Conservation (phyloP, 2,888 invertebrate species). For the Agrotis segetum region DNA sequence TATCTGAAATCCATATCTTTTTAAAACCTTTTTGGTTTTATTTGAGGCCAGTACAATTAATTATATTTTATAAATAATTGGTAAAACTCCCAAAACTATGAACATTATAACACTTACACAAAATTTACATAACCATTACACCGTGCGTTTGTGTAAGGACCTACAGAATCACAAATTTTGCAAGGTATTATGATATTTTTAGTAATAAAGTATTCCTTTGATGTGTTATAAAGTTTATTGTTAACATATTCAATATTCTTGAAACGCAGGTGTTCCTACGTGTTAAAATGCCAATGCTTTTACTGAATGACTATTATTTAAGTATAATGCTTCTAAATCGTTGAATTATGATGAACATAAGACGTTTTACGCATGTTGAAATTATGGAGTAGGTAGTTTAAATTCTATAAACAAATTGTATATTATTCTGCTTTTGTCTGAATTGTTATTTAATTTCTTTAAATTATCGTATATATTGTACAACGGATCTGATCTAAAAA, state of each 20-base stretch:
- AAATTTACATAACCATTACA: no score
- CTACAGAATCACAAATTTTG: background rate
- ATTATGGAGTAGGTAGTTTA: constrained; percentile 30
- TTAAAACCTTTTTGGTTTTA: background rate
- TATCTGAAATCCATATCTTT: background rate
- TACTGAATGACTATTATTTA: constrained; percentile 30
- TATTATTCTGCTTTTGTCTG: constrained; percentile 21
- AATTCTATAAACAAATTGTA: constrained; percentile 18
- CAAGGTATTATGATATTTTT: background rate
- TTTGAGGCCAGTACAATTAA: background rate
- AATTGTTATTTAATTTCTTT: background rate
- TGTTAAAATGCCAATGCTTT: constrained; percentile 48
- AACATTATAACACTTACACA: no score
- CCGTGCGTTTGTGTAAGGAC: no score
- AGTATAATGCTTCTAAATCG: constrained; percentile 31
- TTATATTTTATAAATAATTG: no score
- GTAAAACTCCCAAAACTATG: no score
- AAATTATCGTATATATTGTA: no score
- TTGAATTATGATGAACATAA: constrained; percentile 28
- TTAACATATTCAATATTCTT: constrained; percentile 28
- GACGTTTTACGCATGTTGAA: constrained; percentile 23
- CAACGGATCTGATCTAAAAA: no score
- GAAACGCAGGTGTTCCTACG: constrained; percentile 35
- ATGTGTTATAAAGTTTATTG: constrained; percentile 12
- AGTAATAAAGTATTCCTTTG: constrained; percentile 11